Evolutionary conservation across 2,113 vertebrate species (phyloP).

Genomic region (Grammatotria lemairii): DNA sequence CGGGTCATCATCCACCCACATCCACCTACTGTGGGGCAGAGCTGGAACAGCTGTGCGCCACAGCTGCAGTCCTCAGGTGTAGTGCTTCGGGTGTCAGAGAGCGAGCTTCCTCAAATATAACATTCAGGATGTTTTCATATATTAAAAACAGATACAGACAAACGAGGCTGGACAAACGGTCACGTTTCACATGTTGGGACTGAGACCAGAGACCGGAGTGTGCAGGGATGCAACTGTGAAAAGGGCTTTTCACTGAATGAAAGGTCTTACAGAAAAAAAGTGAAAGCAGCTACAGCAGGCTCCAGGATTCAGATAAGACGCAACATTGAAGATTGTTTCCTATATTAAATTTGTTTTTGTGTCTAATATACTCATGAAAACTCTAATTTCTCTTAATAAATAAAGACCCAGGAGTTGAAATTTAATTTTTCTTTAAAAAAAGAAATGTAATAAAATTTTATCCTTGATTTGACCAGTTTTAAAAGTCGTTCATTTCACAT

Average conservation of each 20-base stretch:
- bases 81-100: rapidly evolving
- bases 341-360: neutral
- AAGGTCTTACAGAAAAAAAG: neutral
- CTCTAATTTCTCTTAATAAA: rapidly evolving
- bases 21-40: neutral
- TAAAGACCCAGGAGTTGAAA: neutral
- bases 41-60: neutral
- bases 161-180: rapidly evolving
- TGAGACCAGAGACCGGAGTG: rapidly evolving
- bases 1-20: neutral
- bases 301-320: neutral
- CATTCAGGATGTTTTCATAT: neutral
- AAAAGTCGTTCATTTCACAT: neutral
- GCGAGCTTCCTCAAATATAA: neutral
- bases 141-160: neutral
- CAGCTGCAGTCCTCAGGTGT: neutral
- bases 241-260: neutral
- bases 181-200: neutral
- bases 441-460: neutral
- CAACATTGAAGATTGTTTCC: neutral
- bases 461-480: neutral
- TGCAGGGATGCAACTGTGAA: rapidly evolving
- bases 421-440: neutral
- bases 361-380: neutral
- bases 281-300: too few relatives aligned